These are phyloP conservation scores for Megalops cyprinoides DNA, from an alignment of 2,797 vertebrate genomes.

Conservation along the genomic window DNA sequence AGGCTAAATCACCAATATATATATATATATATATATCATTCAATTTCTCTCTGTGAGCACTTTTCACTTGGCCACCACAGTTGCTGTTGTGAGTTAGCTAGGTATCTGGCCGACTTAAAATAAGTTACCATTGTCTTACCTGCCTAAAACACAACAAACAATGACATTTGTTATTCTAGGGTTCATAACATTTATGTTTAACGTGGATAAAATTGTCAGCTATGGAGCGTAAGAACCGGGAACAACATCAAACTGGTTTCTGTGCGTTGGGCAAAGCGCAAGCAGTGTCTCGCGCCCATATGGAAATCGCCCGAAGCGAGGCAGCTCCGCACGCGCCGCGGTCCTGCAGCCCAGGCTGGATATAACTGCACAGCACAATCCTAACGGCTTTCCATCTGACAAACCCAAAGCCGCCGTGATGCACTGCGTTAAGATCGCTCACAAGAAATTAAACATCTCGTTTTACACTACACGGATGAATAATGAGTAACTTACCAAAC, in stretches of 20 bases:
- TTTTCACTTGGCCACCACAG: too few species aligned
- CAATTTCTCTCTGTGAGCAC: too few species aligned
- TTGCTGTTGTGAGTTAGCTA: too few species aligned
- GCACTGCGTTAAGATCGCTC: neutral
- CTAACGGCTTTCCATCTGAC: neutral
- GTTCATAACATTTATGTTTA: neutral
- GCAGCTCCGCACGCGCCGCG: neutral
- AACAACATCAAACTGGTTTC: neutral
- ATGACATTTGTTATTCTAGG: too few species aligned
- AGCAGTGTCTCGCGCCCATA: neutral
- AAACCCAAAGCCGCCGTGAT: neutral
- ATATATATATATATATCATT: too few species aligned
- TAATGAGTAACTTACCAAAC: constrained; percentile 55
- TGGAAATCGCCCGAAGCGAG: neutral
- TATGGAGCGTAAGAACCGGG: neutral
- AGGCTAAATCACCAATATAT: too few species aligned
- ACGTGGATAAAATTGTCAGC: neutral
- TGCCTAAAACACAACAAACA: too few species aligned
- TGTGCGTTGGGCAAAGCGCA: neutral
- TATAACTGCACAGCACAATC: neutral
- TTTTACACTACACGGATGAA: too few species aligned
- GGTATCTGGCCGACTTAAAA: neutral
- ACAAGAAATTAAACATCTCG: neutral
- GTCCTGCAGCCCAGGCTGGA: neutral
- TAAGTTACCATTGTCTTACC: neutral